Percentiles rank a stretch among this genome's conserved stretches.
Conservation (phyloP, 2,888 invertebrate species). For the Drosophila hamatofila region DNA sequence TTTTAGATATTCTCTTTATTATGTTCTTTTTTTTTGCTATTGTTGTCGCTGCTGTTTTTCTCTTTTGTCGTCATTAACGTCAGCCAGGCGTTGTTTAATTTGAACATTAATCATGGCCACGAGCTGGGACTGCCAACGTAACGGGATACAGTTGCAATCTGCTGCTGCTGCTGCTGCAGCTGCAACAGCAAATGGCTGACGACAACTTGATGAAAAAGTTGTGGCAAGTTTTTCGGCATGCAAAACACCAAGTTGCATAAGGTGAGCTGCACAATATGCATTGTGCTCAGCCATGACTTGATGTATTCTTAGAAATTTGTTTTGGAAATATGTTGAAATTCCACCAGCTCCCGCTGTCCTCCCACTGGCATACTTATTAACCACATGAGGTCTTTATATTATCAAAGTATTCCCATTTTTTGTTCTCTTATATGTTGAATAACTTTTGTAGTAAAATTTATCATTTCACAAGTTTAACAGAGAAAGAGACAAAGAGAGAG, state of each 20-base stretch:
- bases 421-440: background rate
- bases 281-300: constrained; percentile 11
- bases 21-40: constrained; percentile 11
- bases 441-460: background rate
- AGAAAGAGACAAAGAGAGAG: background rate
- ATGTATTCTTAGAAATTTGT: constrained; percentile 10
- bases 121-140: constrained; percentile 31
- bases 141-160: constrained; percentile 45
- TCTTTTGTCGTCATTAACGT: constrained; percentile 75
- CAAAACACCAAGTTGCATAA: constrained; percentile 11
- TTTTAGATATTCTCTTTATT: constrained; percentile 21
- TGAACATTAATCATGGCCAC: constrained; percentile 74
- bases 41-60: constrained; percentile 45
- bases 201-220: constrained; percentile 62
- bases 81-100: constrained; percentile 76
- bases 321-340: background rate
- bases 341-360: background rate
- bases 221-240: constrained; percentile 29
- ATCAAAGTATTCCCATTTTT: background rate
- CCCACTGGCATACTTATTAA: background rate
- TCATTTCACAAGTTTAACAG: background rate
- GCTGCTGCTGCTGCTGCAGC: background rate
- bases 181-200: constrained; percentile 27
- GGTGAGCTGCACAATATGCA: constrained; percentile 6
- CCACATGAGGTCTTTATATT: constrained; percentile 21